phyloP scores from a whole-genome alignment of 2,888 invertebrate species.

The Monopis laevigella region DNA sequence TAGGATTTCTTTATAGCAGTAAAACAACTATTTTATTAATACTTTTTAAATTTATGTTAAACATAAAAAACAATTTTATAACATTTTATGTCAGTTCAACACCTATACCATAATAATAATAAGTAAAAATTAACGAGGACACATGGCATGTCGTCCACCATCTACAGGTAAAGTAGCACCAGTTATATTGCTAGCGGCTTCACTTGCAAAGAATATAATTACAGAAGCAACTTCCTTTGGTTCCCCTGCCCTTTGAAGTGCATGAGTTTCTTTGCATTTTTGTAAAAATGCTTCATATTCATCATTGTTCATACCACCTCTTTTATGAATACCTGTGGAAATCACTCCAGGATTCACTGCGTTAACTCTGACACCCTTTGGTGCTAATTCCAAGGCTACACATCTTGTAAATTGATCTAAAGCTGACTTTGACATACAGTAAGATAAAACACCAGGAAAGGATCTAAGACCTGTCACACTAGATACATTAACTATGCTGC shows the following conservation, averaged over 20 bases:
- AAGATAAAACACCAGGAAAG: constrained; percentile 89
- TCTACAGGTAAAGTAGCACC: constrained; percentile 86
- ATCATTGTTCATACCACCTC: constrained; percentile 81
- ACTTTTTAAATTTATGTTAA: no score
- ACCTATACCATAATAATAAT: not conserved
- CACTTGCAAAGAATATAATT: constrained; percentile 90
- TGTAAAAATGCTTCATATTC: constrained; percentile 84
- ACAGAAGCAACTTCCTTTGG: constrained; percentile 86
- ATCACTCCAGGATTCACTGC: constrained; percentile 94
- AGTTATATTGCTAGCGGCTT: constrained; percentile 84
- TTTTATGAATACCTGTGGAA: constrained; percentile 85
- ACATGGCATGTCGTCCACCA: constrained; percentile 89
- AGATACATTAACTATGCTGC: constrained; percentile 92
- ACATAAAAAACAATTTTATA: no score
- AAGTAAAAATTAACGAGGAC: constrained; percentile 72
- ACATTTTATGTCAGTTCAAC: not conserved
- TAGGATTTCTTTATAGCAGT: no score
- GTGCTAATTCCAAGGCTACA: constrained; percentile 82
- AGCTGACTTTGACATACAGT: constrained; percentile 92
- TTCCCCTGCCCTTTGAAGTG: constrained; percentile 86
- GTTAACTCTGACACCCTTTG: constrained; percentile 85
- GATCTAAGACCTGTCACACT: constrained; percentile 90
- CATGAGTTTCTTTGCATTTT: constrained; percentile 84
- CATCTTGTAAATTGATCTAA: constrained; percentile 95
- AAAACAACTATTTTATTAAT: no score